Base-by-base conservation (phyloP, 64 coral and sea anemone species). In the Acropora yongei region DNA sequence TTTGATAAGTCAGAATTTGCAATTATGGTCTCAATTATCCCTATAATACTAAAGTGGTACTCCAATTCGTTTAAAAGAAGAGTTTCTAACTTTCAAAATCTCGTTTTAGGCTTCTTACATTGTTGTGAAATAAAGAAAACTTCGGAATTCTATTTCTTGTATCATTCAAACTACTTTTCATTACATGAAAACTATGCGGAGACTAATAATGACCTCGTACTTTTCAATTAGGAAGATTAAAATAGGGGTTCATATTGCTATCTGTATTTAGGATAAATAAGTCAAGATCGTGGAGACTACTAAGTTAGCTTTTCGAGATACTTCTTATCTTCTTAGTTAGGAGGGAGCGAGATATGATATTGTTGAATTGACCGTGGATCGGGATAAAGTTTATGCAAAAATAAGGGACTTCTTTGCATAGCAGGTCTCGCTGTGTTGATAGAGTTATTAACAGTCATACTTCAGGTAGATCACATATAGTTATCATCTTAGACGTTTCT, bases 281-380 rank as follows among this genome's bases (percentile, higher is more conserved):
- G 14, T 66, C 61, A 13, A 71, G 19, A n/a, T 20, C 68, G 8
- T 71, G 39, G 18, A 88, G 8, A 8, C 72, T 88, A 46, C 30
- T 30, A 0, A 30, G 47, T 53, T 2, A 88, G 72, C n/a, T 57
- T 49, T 50, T 88, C 86, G 5, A 88, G 71, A 53, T 75, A 88
- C 49, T 17, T 84, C 20, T 84, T 84, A 4, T 30, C 30, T 30
- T 30, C 30, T 30, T 30, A 30, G 81, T 84, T 67, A 17, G 81
- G 14, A 84, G 44, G 19, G 6, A 50, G 11, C 19, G 5, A 8
- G 57, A 1, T 11, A 77, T 42, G 58, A 44, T 44, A 76, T 57
- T 63, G 72, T 88, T 88, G 43, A 76, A 88, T 6, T 76, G 86
- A 41, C 86, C 86, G 0, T 88, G 72, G 49, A 40, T 18, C 3